Conservation (phyloP, 35 echinoderm and acorn worm genomes). For the Nesometra sesokonis region DNA sequence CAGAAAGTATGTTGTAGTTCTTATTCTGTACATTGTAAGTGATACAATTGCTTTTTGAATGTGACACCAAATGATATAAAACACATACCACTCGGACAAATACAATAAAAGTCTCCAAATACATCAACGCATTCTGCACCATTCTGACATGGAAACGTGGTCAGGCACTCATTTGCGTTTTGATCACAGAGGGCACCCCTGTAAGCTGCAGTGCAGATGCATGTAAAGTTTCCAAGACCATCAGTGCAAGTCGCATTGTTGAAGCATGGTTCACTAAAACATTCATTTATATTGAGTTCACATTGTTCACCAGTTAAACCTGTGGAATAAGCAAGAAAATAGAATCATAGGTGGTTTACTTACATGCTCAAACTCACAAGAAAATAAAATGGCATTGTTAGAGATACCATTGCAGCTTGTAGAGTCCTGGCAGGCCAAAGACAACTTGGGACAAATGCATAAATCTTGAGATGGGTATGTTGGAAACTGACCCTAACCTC, state of each 20-base stretch:
- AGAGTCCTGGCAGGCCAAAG: too few species aligned
- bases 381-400: too few species aligned
- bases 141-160: neutral
- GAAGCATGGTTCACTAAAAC: conserved; percentile 17
- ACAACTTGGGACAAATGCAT: too few species aligned
- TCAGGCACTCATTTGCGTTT: conserved; percentile 20
- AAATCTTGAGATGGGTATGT: too few species aligned
- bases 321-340: neutral
- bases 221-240: conserved; percentile 21
- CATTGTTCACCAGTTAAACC: conserved; percentile 43
- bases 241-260: conserved; percentile 22
- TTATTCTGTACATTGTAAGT: too few species aligned
- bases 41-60: too few species aligned
- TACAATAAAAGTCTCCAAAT: neutral
- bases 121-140: neutral
- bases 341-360: too few species aligned
- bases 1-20: too few species aligned
- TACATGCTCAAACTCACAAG: too few species aligned
- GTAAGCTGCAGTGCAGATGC: conserved; percentile 8
- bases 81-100: neutral
- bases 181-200: conserved; percentile 20
- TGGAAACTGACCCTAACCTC: too few species aligned
- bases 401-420: too few species aligned
- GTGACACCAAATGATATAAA: neutral
- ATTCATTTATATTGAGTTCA: conserved; percentile 45